These are phyloP conservation scores for Arothron firmamentum DNA, from an alignment of 2,113 vertebrate genomes.

Conservation along the genomic window DNA sequence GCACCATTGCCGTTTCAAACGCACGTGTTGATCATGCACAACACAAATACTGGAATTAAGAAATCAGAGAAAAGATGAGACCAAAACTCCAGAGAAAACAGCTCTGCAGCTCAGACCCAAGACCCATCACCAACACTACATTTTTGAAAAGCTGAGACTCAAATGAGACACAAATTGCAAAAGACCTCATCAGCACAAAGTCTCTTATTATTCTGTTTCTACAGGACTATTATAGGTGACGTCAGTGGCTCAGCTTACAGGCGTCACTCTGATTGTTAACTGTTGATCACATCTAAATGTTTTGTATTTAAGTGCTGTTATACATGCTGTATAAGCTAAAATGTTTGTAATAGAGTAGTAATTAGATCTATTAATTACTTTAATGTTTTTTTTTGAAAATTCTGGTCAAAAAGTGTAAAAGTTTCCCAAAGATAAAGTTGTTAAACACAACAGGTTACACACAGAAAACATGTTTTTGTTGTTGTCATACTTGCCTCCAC, in stretches of 20 bases:
- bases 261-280: no score
- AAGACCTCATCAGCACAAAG: no score
- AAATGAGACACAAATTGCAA: neutral
- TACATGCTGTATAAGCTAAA: no score
- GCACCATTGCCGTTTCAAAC: conserved; percentile 25
- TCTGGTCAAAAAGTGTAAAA: conserved; percentile 15
- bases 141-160: neutral
- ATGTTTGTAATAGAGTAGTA: no score
- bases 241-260: no score
- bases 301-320: no score
- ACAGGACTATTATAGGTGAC: no score
- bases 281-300: no score
- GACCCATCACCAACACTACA: neutral
- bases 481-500: conserved; percentile 93
- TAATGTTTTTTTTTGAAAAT: neutral
- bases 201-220: no score
- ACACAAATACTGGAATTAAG: conserved; percentile 41
- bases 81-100: conserved; percentile 71
- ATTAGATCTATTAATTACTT: no score
- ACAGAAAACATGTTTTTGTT: conserved; percentile 64
- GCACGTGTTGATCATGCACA: conserved; percentile 53
- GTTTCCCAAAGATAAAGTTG: conserved; percentile 60
- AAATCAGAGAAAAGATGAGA: conserved; percentile 57
- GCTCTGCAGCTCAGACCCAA: conserved; percentile 69
- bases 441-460: conserved; percentile 68